Evolutionary conservation across 2,113 vertebrate species (phyloP), one percentile per base, ranked within the genome.

Genomic region (Xenopus laevis): DNA sequence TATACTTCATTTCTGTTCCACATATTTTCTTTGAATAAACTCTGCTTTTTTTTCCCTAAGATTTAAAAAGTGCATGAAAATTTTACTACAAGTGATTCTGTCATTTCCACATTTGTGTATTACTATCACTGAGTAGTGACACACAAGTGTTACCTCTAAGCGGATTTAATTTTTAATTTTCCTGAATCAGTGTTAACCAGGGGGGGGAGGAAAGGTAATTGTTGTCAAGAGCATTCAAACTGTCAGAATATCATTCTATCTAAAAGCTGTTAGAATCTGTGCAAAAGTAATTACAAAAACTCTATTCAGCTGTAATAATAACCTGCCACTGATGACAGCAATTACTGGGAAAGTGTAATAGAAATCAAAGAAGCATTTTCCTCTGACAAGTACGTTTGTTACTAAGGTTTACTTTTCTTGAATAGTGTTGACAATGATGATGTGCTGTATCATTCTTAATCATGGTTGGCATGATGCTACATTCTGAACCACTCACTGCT

Each of bases 241-340:
- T 91, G 91, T 93, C 90, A 92, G 89, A 89, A 89, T 90, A 91
- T 88, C 86, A 87, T 90, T 91, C 88, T 90, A 88, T 90, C 84
- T 91, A 89, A 90, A 90, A 89, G 87, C 86, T 87, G 86, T 90
- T 91, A 86, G 84, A 91, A 89, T 92, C 87, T 86, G 83, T 89
- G 85, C 81, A 89, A 90, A 92, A 92, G 90, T 92, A 93, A 93
- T 93, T 93, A 91, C 88, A 86, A 82, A 88, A 90, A 89, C 79
- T 90, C 91, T 91, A 91, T 91, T 93, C 89, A 93, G 89, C 87
- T 89, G 83, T 92, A 93, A 93, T 93, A 91, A 93, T 92, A 92
- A 92, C 90, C 91, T 93, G 90, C 85, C 90, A 92, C 85, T 88
- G 88, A 92, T 91, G 91, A 90, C 90, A 91, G 88, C 88, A 90